Evolutionary conservation across 2,797 vertebrate genomes (phyloP).

Genomic region (Macrochelys suwanniensis): DNA sequence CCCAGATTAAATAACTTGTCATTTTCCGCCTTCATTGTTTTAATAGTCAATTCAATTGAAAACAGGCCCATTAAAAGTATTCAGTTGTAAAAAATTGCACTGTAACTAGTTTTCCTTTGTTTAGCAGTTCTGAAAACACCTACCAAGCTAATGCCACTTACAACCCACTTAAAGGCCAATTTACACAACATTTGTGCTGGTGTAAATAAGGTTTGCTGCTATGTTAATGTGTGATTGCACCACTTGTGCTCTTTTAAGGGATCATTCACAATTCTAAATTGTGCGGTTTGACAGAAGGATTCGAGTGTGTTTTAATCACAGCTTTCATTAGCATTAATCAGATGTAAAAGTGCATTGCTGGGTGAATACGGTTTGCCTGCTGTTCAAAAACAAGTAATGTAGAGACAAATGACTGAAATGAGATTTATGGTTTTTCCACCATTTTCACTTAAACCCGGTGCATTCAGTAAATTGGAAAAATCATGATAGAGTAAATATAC

Average conservation of each 20-base stretch:
- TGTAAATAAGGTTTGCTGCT: constrained; percentile 65
- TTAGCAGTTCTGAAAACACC: constrained; percentile 68
- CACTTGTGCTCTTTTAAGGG: constrained; percentile 70
- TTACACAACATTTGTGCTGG: constrained; percentile 58
- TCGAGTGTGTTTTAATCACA: constrained; percentile 68
- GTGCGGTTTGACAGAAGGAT: constrained; percentile 61
- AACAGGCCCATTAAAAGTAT: constrained; percentile 63
- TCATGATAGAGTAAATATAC: constrained; percentile 38
- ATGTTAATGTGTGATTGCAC: constrained; percentile 50
- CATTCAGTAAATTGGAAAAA: constrained; percentile 70
- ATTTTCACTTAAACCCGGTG: constrained; percentile 73
- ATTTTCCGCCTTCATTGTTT: constrained; percentile 68
- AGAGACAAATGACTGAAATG: constrained; percentile 74
- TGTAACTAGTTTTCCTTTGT: constrained; percentile 48
- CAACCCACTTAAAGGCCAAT: constrained; percentile 69
- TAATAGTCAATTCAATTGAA: constrained; percentile 68
- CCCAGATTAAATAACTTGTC: constrained; percentile 70
- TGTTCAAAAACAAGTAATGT: constrained; percentile 3
- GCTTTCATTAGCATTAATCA: constrained; percentile 67
- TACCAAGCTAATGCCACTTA: constrained; percentile 64
- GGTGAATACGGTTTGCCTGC: constrained; percentile 20
- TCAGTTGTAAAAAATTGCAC: constrained; percentile 65
- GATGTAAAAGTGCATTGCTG: constrained; percentile 61
- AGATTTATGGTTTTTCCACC: constrained; percentile 70
- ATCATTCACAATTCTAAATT: constrained; percentile 72